phyloP scores from a whole-genome alignment of 1,140 invertebrate species.

The Steinernema feltiae region DNA sequence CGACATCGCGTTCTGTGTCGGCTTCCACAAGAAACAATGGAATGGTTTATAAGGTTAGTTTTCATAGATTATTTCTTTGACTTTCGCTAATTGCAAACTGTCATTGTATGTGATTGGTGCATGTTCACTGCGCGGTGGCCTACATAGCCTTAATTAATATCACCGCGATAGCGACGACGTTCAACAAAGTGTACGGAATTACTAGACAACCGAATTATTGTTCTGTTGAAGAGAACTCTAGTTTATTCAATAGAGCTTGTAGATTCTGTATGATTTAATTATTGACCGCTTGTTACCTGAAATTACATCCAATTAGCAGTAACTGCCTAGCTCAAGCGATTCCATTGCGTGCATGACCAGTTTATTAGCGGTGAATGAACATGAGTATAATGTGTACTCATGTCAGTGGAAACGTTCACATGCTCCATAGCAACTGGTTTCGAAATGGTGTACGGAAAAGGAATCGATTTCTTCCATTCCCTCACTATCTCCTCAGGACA shows the following conservation, averaged over 20 bases:
- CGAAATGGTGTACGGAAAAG: not conserved
- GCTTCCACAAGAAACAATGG: not conserved
- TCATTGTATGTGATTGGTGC: not conserved
- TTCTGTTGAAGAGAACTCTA: too few species aligned
- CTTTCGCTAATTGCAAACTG: not conserved
- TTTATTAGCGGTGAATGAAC: too few species aligned
- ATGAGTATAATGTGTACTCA: too few species aligned
- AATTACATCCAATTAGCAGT: too few species aligned
- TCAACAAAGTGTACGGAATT: not conserved
- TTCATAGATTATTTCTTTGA: not conserved
- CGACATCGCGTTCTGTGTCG: not conserved
- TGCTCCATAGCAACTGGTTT: constrained; percentile 11
- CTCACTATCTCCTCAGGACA: not conserved
- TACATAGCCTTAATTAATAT: not conserved
- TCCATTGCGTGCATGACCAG: too few species aligned
- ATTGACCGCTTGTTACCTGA: too few species aligned
- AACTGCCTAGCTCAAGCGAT: too few species aligned
- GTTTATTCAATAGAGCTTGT: too few species aligned
- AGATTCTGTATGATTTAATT: too few species aligned
- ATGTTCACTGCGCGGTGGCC: not conserved
- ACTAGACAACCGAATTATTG: too few species aligned
- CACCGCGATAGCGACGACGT: not conserved
- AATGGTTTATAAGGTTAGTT: constrained; percentile 10
- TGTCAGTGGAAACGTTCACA: not conserved
- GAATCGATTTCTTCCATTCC: constrained; percentile 3